Percentiles rank a stretch among this genome's conserved stretches.
Conservation (phyloP, 2,797 vertebrate genomes). For the Sarcoramphus papa region DNA sequence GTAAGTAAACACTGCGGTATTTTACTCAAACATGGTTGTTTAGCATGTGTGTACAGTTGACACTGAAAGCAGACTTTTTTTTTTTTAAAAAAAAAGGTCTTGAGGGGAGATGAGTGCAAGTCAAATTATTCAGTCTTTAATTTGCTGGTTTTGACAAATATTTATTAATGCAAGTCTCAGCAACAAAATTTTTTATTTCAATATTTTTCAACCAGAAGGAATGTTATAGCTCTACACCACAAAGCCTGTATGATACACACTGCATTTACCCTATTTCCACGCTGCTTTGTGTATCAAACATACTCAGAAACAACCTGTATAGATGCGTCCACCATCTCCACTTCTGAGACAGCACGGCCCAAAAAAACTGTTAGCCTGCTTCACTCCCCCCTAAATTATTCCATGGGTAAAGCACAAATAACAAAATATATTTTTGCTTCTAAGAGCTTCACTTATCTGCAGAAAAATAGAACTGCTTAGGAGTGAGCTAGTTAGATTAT, state of each 20-base stretch:
- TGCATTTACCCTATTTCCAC: neutral
- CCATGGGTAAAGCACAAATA: conserved; percentile 43
- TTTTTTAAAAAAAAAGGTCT: neutral
- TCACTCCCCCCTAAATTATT: neutral
- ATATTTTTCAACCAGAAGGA: conserved; percentile 29
- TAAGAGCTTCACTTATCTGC: conserved; percentile 43
- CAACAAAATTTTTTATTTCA: conserved; percentile 17
- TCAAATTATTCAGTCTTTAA: conserved; percentile 17
- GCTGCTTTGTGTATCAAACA: neutral
- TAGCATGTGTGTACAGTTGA: neutral
- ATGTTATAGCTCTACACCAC: conserved; percentile 16
- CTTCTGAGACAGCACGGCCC: neutral
- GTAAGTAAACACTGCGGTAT: neutral
- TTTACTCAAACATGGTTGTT: neutral
- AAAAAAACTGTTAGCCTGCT: neutral
- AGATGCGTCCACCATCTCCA: neutral
- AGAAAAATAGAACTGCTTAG: conserved; percentile 49
- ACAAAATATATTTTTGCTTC: conserved; percentile 44
- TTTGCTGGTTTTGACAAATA: conserved; percentile 21
- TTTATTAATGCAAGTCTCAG: conserved; percentile 40
- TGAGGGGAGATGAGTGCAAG: neutral
- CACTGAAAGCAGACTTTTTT: neutral
- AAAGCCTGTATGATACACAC: neutral
- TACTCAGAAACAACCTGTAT: neutral
- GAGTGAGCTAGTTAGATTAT: neutral